phyloP scores from a whole-genome alignment of 1,140 invertebrate genomes.

The Eriocheir sinensis region DNA sequence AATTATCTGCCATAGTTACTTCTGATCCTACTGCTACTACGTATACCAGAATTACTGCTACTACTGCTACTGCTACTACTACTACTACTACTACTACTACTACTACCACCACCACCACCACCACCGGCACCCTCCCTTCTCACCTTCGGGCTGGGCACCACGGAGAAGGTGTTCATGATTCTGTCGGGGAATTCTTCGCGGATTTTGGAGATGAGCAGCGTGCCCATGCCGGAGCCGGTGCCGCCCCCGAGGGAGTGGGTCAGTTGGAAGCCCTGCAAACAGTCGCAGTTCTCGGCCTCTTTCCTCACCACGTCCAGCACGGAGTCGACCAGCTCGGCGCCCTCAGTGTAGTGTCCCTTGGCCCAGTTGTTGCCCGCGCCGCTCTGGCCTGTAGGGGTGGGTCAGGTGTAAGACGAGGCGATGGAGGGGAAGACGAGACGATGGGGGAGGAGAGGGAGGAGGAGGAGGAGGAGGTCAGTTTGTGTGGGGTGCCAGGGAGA shows the following conservation, averaged over 20 bases:
- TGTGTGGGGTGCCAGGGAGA: no score
- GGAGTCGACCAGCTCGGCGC: slow-evolving; percentile 69
- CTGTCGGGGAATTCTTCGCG: slow-evolving; percentile 72
- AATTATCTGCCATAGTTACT: no score
- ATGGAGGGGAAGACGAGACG: not conserved
- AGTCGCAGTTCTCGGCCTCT: slow-evolving; percentile 72
- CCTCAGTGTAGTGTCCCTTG: slow-evolving; percentile 75
- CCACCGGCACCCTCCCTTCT: not conserved
- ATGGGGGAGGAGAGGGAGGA: not conserved
- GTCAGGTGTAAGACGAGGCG: not conserved
- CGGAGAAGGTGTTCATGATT: slow-evolving; percentile 75
- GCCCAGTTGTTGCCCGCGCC: slow-evolving; percentile 76
- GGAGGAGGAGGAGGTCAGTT: not conserved
- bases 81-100: no score
- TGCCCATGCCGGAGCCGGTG: slow-evolving; percentile 68
- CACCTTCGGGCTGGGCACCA: slow-evolving; percentile 70
- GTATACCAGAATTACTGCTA: not conserved
- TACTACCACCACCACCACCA: not conserved
- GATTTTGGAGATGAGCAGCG: slow-evolving; percentile 73
- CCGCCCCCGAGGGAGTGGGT: slow-evolving; percentile 72
- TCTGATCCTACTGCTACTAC: not conserved
- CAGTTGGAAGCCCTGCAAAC: slow-evolving; percentile 70
- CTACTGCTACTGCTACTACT: no score
- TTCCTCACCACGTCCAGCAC: slow-evolving; percentile 72
- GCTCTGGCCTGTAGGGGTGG: slow-evolving; percentile 51